These are phyloP conservation scores for Eupithecia vulgata DNA, from an alignment of 2,888 invertebrate genomes.

Conservation along the genomic window DNA sequence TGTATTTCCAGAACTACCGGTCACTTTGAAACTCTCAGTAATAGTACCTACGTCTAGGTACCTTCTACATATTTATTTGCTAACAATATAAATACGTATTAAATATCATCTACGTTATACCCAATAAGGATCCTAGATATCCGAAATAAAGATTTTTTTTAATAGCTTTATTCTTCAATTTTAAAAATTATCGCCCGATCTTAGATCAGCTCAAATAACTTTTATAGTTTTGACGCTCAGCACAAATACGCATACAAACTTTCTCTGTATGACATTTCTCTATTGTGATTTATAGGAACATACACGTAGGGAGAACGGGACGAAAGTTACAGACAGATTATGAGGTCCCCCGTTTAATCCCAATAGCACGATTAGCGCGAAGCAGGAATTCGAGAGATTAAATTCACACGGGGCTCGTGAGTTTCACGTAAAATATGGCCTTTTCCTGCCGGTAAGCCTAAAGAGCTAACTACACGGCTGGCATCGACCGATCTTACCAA, in stretches of 20 bases:
- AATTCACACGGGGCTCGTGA: slow-evolving; percentile 43
- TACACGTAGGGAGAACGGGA: not conserved
- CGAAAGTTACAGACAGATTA: slow-evolving; percentile 6
- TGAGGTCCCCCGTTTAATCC: slow-evolving; percentile 26
- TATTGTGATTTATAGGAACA: not conserved
- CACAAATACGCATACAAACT: not conserved
- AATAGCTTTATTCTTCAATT: too few relatives aligned
- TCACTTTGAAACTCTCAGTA: not conserved
- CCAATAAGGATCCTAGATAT: too few relatives aligned
- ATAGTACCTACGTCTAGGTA: not conserved
- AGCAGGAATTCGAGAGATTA: slow-evolving; percentile 45
- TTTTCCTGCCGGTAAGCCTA: slow-evolving; percentile 43
- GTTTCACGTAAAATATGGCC: slow-evolving; percentile 42
- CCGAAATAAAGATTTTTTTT: too few relatives aligned
- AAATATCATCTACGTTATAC: too few relatives aligned
- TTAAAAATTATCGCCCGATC: not conserved
- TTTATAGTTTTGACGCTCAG: not conserved
- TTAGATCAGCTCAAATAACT: not conserved
- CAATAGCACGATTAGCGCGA: slow-evolving; percentile 40
- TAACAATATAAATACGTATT: too few relatives aligned
- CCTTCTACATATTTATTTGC: too few relatives aligned
- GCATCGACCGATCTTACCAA: not conserved
- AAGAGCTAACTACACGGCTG: slow-evolving; percentile 12
- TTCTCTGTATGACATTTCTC: not conserved
- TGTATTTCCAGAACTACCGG: not conserved